A percentile compares a stretch with the other conserved stretches of the same genome.
These are phyloP conservation scores for Helicoverpa assulta DNA, from an alignment of 2,888 invertebrate species.

Conservation along the genomic window DNA sequence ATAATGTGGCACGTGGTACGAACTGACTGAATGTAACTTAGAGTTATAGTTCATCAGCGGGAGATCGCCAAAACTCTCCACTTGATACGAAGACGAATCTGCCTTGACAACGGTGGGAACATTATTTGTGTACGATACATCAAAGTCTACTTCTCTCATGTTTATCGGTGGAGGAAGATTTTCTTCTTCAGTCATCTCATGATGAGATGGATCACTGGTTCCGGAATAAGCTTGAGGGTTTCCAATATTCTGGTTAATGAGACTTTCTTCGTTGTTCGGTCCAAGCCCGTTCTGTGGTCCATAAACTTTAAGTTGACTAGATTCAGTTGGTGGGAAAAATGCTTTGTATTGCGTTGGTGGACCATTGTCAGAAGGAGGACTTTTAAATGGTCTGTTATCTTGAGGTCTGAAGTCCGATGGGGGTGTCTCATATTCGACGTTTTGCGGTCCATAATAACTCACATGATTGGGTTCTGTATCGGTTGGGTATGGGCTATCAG, in stretches of 20 bases:
- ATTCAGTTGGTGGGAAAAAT: constrained; percentile 17
- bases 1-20: constrained; percentile 86
- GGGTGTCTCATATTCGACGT: not conserved
- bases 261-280: constrained; percentile 1
- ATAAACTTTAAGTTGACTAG: constrained; percentile 9
- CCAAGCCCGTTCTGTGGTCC: constrained; percentile 1
- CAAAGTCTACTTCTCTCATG: constrained; percentile 76
- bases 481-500: constrained; percentile 27
- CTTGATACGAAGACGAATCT: constrained; percentile 73
- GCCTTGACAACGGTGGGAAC: constrained; percentile 74
- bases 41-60: constrained; percentile 84
- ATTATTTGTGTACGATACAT: constrained; percentile 77
- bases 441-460: constrained; percentile 36
- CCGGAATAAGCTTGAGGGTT: not conserved
- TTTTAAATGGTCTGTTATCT: constrained; percentile 11
- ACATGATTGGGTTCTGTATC: constrained; percentile 12
- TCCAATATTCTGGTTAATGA: constrained; percentile 14
- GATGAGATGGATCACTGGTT: constrained; percentile 15
- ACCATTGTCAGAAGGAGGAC: not conserved
- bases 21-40: constrained; percentile 80
- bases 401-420: not conserved
- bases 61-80: constrained; percentile 80
- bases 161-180: constrained; percentile 77
- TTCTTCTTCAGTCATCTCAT: constrained; percentile 70
- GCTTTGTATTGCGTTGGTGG: constrained; percentile 4